Base-by-base conservation (phyloP, 2,797 vertebrate species). In the Lepidocolaptes lacrymiger region DNA sequence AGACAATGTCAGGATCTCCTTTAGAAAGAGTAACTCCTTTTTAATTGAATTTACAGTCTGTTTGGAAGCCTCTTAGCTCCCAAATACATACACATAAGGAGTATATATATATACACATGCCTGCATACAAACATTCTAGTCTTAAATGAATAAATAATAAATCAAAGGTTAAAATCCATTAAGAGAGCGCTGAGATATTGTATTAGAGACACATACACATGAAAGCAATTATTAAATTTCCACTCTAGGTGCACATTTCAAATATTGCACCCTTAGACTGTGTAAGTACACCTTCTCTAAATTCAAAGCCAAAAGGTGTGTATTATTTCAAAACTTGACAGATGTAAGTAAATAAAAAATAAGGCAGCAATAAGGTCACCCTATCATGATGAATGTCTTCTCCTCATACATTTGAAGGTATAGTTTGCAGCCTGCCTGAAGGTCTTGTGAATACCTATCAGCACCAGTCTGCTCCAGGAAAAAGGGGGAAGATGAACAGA, bases 401-500 rank as follows among this genome's bases (percentile, higher is more conserved):
- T 91, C n/a, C 27, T 63, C 0, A 0, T 48, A 55, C 4, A 10
- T 69, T 56, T 85, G 63, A 79, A 93, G 46, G 55, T 78, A 61
- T 18, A 79, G 24, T 66, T 88, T 91, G 26, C 58, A 62, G 66
- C 18, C 80, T 84, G 39, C 66, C 80, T 44, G 52, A 81, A 93
- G 21, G 27, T 94, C 69, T 88, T 64, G 11, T 52, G 63, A 74
- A 79, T 71, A 86, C 51, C 43, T 90, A 41, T 88, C 52, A 77
- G 48, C 44, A 76, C 34, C 34, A 67, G 43, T 37, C 67, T 95
- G 63, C 34, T 71, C 23, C 74, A 59, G 64, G 28, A 48, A 59
- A 55, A 84, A 82, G 30, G 36, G 84, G 14, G 48, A 91, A 91
- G 64, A 88, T 37, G 66, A 96, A 88, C 76, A 95, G 55, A 91